Base-by-base conservation (phyloP, 2,888 invertebrate genomes). In the Acanthoscelides obtectus region DNA sequence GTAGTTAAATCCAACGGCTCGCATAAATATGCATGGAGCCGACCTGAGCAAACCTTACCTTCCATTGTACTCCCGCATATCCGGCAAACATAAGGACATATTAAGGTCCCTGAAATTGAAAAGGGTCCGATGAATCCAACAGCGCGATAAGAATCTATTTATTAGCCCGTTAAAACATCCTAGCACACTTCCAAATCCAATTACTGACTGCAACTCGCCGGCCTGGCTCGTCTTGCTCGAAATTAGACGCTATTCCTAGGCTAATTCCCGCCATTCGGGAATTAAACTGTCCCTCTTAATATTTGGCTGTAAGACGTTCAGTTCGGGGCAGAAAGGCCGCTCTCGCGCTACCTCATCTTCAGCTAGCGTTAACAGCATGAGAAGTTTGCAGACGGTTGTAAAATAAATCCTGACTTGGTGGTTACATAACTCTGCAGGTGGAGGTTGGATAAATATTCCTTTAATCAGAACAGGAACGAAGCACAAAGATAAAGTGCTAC, bases 171-270 rank as follows among this genome's bases (percentile, higher is more conserved):
- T 80, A 78, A 77, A 77, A 76, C 80, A 78, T 80, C 79, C 79
- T 83, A 82, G 81, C 80, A 79, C 77, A 79, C 78, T 79, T 77
- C 77, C 78, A 80, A 80, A 82, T 83, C 81, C 82, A 83, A 83
- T 83, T 83, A 83, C 81, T 77, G 78, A 73, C 77, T 80, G 77
- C 78, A 78, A 80, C 79, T 80, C 79, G 79, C 79, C 80, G 79
- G 76, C 76, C 77, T 80, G 79, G 77, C 78, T 78, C 75, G 79
- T 76, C 77, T 80, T 79, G 77, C 78, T 78, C 75, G 79, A 80
- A 82, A 83, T 83, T 82, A 82, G 80, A 79, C 78, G 82, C 81
- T 79, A 82, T 83, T 82, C 79, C 81, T 80, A 81, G 72, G 82
- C 81, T 81, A 81, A 83, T 82, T 80, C 79, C 72, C 71, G 73